Evolutionary conservation across 2,797 vertebrate species (phyloP), one percentile per base, ranked within the genome.

Genomic region (Notamacropus eugenii): DNA sequence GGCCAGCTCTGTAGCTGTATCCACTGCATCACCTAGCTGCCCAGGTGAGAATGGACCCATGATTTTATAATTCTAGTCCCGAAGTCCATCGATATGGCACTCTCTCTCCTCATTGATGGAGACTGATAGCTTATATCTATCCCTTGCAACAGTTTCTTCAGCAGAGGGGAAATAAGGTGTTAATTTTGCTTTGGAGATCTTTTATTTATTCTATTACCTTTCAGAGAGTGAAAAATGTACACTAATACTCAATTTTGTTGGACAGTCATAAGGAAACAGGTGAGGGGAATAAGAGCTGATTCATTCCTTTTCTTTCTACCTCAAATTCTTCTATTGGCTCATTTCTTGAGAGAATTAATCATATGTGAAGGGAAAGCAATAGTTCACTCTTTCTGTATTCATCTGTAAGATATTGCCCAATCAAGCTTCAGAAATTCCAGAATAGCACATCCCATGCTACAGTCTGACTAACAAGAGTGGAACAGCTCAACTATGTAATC

Each of bases 321-420:
- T 94, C 55, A 87, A 91, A n/a, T 22, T 92, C 52, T 94, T 82
- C n/a, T 87, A 3, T 67, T 91, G 90, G 91, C 52, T 74, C 0
- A 24, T 92, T 95, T 93, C 9, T 31, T 93, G 57, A 93, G 55
- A 95, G 6, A 93, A 94, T 93, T 93, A 57, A 91, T 95, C 62
- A 40, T 92, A 46, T 95, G 62, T 10, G 40, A 54, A 3, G 12
- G 13, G 90, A 82, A 92, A 91, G 40, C 27, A 90, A 57, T n/a
- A 58, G 2, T 90, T 92, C n/a, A 14, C 55, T 96, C 90, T 67
- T 92, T 58, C 91, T 91, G 91, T 4, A 93, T 16, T 87, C 22
- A 14, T 0, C 28, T 94, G 57, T 95, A 91, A 94, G 1, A 92
- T 93, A n/a, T 54, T 10, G 46, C 5, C 13, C 58, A 50, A 55